A percentile compares a stretch with the other conserved stretches of the same genome.
phyloP scores from a whole-genome alignment of 2,113 vertebrate genomes.

The Mobula birostris region DNA sequence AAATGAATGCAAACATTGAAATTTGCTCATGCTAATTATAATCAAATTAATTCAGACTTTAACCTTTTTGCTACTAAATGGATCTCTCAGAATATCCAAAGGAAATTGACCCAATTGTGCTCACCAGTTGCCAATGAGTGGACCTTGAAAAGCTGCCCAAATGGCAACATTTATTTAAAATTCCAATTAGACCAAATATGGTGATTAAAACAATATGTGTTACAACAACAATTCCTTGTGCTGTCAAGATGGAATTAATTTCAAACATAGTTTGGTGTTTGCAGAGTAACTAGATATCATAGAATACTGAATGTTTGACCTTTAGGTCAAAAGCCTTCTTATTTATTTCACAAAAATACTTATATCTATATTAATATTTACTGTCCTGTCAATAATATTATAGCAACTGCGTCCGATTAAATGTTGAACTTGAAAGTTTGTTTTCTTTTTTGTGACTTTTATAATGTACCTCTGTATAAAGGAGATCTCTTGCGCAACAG shows the following conservation, averaged over 20 bases:
- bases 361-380: background rate
- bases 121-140: slow-evolving; percentile 21
- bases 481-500: background rate
- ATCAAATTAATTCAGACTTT: slow-evolving; percentile 7
- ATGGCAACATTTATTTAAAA: slow-evolving; percentile 28
- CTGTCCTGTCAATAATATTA: slow-evolving; percentile 11
- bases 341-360: slow-evolving; percentile 5
- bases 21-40: slow-evolving; percentile 32
- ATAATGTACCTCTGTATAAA: background rate
- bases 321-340: background rate
- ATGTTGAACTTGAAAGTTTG: background rate
- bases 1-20: slow-evolving; percentile 25
- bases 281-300: slow-evolving; percentile 31
- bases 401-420: background rate
- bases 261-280: slow-evolving; percentile 24
- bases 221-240: slow-evolving; percentile 31
- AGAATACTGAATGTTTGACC: slow-evolving; percentile 24
- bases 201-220: slow-evolving; percentile 37
- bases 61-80: slow-evolving; percentile 7
- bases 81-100: slow-evolving; percentile 7
- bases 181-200: slow-evolving; percentile 35
- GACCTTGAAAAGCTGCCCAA: slow-evolving; percentile 23
- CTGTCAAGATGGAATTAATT: slow-evolving; percentile 25
- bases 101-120: background rate
- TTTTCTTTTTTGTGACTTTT: background rate